Evolutionary conservation across 2,888 invertebrate species (phyloP).

Genomic region (Polydrusus tereticollis): DNA sequence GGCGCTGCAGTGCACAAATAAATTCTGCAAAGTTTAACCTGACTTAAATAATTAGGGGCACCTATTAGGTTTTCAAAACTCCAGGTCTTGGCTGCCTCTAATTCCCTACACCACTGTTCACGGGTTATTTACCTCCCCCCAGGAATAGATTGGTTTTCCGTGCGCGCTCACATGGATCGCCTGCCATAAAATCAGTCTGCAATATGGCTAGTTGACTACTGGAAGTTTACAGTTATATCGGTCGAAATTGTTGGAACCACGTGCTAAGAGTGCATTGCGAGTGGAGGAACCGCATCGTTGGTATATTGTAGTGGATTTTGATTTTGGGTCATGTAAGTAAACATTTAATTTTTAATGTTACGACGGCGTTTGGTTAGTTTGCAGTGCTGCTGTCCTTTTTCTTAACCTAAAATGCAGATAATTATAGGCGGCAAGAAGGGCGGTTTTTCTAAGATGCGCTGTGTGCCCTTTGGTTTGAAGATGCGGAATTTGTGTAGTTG

Average conservation of each 20-base stretch:
- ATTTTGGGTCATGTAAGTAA: conserved; percentile 13
- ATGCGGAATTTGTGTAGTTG: background rate
- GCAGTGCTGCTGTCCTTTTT: background rate
- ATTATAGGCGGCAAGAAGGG: conserved; percentile 8
- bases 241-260: conserved; percentile 22
- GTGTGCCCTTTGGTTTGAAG: background rate
- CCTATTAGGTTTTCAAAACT: no score
- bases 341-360: background rate
- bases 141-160: conserved; percentile 29
- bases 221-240: conserved; percentile 15
- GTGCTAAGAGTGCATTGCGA: conserved; percentile 25
- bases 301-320: background rate
- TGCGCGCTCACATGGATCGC: conserved; percentile 29
- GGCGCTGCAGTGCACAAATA: background rate
- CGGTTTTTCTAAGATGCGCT: conserved; percentile 32
- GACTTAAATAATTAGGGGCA: no score
- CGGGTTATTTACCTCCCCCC: conserved; percentile 30
- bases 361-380: no score
- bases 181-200: conserved; percentile 22
- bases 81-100: background rate
- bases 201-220: conserved; percentile 27
- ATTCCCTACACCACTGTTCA: conserved; percentile 18
- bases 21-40: no score
- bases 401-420: conserved; percentile 22
- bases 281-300: background rate